A percentile compares a stretch with the other conserved stretches of the same genome.
These are phyloP conservation scores for Apostichopus japonicus DNA, from an alignment of 35 echinoderm and acorn worm genomes.

Conservation along the genomic window DNA sequence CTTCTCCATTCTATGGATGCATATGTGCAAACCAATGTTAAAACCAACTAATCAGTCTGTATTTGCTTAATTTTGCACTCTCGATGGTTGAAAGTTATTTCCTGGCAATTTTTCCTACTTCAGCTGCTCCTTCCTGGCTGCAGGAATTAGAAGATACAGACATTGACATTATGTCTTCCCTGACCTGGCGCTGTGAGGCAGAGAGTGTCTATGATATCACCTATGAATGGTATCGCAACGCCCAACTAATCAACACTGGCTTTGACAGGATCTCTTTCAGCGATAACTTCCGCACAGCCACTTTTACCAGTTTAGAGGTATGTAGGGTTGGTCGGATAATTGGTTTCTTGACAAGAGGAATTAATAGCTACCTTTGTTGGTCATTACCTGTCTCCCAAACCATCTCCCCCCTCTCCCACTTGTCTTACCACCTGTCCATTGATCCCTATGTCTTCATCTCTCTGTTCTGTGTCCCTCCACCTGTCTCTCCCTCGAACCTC, in stretches of 20 bases:
- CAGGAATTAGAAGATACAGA: slow-evolving; percentile 21
- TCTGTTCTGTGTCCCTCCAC: too few species aligned
- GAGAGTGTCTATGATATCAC: slow-evolving; percentile 46
- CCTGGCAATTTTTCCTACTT: background rate
- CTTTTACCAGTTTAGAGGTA: slow-evolving; percentile 4
- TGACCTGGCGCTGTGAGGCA: slow-evolving; percentile 65
- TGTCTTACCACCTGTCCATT: too few species aligned
- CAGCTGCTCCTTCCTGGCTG: slow-evolving; percentile 64
- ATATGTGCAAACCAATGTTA: too few species aligned
- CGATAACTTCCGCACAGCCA: slow-evolving; percentile 29
- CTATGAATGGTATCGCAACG: slow-evolving; percentile 88
- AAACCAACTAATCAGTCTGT: too few species aligned
- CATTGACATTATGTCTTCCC: slow-evolving; percentile 64
- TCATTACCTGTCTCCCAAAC: too few species aligned
- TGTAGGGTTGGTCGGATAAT: background rate
- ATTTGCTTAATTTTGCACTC: too few species aligned
- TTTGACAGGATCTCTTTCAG: slow-evolving; percentile 25
- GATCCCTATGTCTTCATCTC: too few species aligned
- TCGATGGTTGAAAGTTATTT: background rate
- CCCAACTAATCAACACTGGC: slow-evolving; percentile 6
- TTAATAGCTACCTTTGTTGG: too few species aligned
- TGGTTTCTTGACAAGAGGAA: too few species aligned
- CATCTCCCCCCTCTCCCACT: too few species aligned
- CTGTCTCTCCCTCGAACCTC: too few species aligned
- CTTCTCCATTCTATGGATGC: too few species aligned